phyloP scores from a whole-genome alignment of 2,888 invertebrate species.

The Periphyllus acericola region DNA sequence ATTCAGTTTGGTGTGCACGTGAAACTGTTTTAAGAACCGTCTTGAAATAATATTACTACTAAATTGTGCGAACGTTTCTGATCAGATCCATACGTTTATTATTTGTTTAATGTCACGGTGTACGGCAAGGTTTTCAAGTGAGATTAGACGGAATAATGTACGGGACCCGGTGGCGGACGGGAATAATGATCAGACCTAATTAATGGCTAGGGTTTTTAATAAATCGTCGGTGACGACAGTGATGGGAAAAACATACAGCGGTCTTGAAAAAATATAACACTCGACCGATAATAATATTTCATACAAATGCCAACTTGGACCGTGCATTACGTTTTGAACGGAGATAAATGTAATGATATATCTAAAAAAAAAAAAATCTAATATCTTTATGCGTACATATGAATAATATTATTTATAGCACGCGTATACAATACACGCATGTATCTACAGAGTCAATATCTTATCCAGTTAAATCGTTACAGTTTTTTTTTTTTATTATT shows the following conservation, averaged over 20 bases:
- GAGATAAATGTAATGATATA: not conserved
- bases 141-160: no score
- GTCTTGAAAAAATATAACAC: not conserved
- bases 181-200: not conserved
- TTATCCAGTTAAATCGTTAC: slow-evolving; percentile 21
- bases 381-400: slow-evolving; percentile 1
- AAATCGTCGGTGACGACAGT: not conserved
- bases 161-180: no score
- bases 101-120: no score
- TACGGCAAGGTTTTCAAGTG: no score
- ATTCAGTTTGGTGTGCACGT: no score
- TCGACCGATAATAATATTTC: not conserved
- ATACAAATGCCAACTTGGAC: not conserved
- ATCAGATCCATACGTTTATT: no score
- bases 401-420: slow-evolving; percentile 11
- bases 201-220: not conserved
- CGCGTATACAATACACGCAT: not conserved
- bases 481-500: not conserved
- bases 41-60: no score
- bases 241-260: not conserved
- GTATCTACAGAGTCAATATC: not conserved
- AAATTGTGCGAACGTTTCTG: no score
- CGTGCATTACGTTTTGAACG: not conserved
- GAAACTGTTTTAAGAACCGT: no score
- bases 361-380: slow-evolving; percentile 13